These are phyloP conservation scores for Neodiprion virginianus DNA, from an alignment of 1,140 invertebrate species.

Conservation along the genomic window DNA sequence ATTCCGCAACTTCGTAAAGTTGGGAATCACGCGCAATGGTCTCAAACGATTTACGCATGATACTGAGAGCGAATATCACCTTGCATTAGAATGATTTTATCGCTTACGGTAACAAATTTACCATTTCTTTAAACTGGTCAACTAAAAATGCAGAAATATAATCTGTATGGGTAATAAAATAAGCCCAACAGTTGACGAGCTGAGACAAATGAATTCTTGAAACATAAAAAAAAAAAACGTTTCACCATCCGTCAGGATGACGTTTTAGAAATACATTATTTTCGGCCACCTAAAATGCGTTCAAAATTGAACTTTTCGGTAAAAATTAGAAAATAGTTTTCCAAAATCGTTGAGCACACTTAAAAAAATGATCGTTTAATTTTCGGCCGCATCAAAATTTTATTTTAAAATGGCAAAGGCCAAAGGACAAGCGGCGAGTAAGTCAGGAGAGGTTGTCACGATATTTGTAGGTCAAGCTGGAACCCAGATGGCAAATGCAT, in stretches of 20 bases:
- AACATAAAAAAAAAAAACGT: no score
- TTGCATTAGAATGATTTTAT: no score
- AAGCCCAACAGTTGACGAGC: no score
- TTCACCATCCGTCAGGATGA: neutral
- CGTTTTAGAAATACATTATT: neutral
- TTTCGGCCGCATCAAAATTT: neutral
- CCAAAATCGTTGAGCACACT: neutral
- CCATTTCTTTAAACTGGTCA: no score
- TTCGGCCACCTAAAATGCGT: neutral
- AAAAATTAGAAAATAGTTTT: neutral
- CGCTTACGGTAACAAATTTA: no score
- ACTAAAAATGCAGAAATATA: no score
- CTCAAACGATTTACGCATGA: neutral
- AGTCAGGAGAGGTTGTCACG: constrained; percentile 61
- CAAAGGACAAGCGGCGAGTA: neutral
- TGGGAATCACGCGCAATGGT: neutral
- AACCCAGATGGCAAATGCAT: constrained; percentile 72
- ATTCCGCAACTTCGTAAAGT: no score
- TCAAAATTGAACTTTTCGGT: neutral
- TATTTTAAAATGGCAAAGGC: neutral
- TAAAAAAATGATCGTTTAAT: neutral
- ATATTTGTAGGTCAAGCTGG: constrained; percentile 75
- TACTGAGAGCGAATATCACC: neutral
- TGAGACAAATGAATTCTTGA: no score
- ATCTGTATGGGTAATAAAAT: no score